A percentile compares a stretch with the other conserved stretches of the same genome.
These are phyloP conservation scores for Epinotia bilunana DNA, from an alignment of 2,888 invertebrate species.

Conservation along the genomic window DNA sequence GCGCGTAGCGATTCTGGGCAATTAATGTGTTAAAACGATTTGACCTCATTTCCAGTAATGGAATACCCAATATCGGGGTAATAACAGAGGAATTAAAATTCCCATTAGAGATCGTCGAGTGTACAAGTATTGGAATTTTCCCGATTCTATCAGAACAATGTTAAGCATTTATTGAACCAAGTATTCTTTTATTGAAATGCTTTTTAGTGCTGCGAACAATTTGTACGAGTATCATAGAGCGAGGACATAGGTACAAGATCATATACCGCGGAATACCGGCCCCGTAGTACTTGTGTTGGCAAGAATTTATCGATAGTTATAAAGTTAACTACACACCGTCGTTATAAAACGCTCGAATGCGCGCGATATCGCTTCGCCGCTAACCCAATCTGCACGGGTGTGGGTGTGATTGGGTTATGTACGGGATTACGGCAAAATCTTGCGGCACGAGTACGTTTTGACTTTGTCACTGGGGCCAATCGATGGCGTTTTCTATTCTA, in stretches of 20 bases:
- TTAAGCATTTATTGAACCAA: not conserved
- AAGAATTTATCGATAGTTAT: too few relatives aligned
- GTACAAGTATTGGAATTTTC: slow-evolving; percentile 18
- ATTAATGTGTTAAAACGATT: not conserved
- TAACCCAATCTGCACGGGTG: not conserved
- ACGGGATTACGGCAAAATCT: not conserved
- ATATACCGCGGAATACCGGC: too few relatives aligned
- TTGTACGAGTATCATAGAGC: too few relatives aligned
- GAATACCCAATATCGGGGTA: slow-evolving; percentile 6
- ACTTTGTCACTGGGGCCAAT: too few relatives aligned
- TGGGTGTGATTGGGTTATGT: not conserved
- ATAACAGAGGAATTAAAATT: slow-evolving; percentile 17
- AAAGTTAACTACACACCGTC: too few relatives aligned
- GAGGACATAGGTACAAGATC: too few relatives aligned
- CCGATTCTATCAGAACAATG: not conserved
- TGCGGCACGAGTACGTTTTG: not conserved
- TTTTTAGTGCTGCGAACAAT: too few relatives aligned
- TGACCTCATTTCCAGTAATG: slow-evolving; percentile 10
- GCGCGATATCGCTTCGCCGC: not conserved
- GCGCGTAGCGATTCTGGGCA: too few relatives aligned
- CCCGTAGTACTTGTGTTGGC: too few relatives aligned
- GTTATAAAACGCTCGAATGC: too few relatives aligned
- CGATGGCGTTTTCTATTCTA: too few relatives aligned
- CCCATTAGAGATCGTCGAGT: not conserved
- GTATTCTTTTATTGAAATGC: not conserved